Base-by-base conservation (phyloP, 1,140 invertebrate species). In the Delia radicum region DNA sequence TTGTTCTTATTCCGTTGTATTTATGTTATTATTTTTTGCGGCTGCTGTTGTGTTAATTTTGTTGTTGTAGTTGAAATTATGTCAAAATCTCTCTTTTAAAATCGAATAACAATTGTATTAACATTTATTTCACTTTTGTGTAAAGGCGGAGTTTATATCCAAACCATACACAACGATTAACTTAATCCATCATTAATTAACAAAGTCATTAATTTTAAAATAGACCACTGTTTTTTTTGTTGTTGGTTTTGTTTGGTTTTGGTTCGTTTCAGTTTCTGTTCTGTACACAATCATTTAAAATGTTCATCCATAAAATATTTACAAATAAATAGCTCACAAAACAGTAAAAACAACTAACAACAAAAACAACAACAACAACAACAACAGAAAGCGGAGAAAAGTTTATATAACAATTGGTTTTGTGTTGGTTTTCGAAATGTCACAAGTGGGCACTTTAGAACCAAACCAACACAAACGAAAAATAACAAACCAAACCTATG, bases 101-200 rank as follows among this genome's bases (percentile, higher is more conserved):
- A n/a, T 29, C 62, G 63, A 31, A 31, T 8, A 28, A 29, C 26
- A n/a, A 13, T 65, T 13, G 62, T 18, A 28, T 42, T 42, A 42
- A 42, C 12, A 42, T 42, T 10, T 42, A 42, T 42, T 42, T 42
- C n/a, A 15, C 37, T 42, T 42, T 42, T 42, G 37, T 42, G 12
- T 13, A 15, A 42, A n/a, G n/a, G n/a, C n/a, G n/a, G n/a, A 55
- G n/a, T 55, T 21, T 55, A 67, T 28, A 28, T 26, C 63, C 29
- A 67, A 67, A 33, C 63, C 63, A 76, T 55, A 3, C 24, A 26
- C 74, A 65, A 73, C 37, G 24, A 73, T 48, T 73, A 73, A 73
- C 37, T 73, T 48, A 73, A 73, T 73, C 71, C 62, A 75, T 76
- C 76, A 77, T 80, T 79, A 79, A 80, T 78, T 80, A 74, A 77